phyloP scores from a whole-genome alignment of 2,797 vertebrate species.

The Cichlasoma orientale region DNA sequence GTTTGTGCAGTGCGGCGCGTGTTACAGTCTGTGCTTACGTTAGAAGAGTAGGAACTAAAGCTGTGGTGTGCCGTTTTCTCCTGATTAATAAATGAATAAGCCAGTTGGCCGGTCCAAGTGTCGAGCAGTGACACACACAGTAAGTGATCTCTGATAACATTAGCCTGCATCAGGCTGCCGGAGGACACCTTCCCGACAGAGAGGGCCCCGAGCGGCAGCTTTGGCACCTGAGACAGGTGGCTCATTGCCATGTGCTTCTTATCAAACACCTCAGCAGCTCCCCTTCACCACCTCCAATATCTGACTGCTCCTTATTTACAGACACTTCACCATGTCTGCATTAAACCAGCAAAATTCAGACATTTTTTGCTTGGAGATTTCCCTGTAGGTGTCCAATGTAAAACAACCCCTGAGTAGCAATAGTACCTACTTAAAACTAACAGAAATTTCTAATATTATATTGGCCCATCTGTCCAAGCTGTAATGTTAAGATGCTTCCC shows the following conservation, averaged over 20 bases:
- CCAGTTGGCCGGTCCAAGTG: background rate
- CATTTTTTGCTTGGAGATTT: background rate
- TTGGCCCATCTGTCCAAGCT: accelerated
- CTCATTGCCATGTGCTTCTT: conserved; percentile 6
- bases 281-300: conserved; percentile 27
- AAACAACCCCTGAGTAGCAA: background rate
- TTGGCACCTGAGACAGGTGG: conserved; percentile 31
- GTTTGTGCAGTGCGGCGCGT: background rate
- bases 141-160: conserved; percentile 54
- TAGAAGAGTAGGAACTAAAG: conserved; percentile 31
- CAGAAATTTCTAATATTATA: background rate
- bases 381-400: background rate
- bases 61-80: conserved; percentile 19
- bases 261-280: conserved; percentile 3
- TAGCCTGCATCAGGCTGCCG: background rate
- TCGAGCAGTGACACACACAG: background rate
- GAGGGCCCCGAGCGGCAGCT: background rate
- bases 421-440: background rate
- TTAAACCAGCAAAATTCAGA: background rate
- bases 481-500: background rate
- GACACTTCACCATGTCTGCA: conserved; percentile 8
- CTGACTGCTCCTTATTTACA: conserved; percentile 35
- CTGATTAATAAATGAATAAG: conserved; percentile 72
- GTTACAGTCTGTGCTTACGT: background rate
- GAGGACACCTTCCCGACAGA: background rate